Evolutionary conservation across 2,888 invertebrate species (phyloP).

Genomic region (Nipponacmea schrenckii): DNA sequence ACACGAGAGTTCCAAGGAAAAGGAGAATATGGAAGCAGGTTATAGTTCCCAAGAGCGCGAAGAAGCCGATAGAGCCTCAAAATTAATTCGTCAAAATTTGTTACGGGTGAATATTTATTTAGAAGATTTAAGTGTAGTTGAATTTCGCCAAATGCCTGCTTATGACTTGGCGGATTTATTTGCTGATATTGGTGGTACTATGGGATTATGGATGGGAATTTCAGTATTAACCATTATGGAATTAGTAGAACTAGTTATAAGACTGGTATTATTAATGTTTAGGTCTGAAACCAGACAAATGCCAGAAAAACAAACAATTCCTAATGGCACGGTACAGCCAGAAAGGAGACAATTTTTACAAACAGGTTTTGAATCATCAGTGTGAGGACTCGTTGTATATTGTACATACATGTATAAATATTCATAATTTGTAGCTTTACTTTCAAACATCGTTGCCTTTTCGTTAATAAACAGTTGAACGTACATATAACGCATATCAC

Average conservation of each 20-base stretch:
- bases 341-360: slow-evolving; percentile 3
- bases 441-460: no score
- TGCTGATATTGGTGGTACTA: slow-evolving; percentile 57
- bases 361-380: background rate
- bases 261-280: slow-evolving; percentile 45
- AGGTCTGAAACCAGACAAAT: slow-evolving; percentile 38
- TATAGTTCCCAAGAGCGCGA: background rate
- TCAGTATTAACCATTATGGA: slow-evolving; percentile 57
- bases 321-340: background rate
- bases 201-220: slow-evolving; percentile 61
- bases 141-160: slow-evolving; percentile 51
- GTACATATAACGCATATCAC: no score
- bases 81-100: slow-evolving; percentile 53
- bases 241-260: slow-evolving; percentile 46
- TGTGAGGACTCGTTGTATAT: background rate
- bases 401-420: no score
- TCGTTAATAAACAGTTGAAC: no score
- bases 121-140: slow-evolving; percentile 54
- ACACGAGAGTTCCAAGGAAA: background rate
- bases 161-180: slow-evolving; percentile 54
- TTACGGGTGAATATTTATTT: slow-evolving; percentile 55
- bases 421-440: no score
- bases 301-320: background rate
- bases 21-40: background rate
- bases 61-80: slow-evolving; percentile 37